Percentiles rank a stretch among this genome's conserved stretches.
Conservation (phyloP, 2,113 vertebrate genomes). For the Dromaius novaehollandiae region DNA sequence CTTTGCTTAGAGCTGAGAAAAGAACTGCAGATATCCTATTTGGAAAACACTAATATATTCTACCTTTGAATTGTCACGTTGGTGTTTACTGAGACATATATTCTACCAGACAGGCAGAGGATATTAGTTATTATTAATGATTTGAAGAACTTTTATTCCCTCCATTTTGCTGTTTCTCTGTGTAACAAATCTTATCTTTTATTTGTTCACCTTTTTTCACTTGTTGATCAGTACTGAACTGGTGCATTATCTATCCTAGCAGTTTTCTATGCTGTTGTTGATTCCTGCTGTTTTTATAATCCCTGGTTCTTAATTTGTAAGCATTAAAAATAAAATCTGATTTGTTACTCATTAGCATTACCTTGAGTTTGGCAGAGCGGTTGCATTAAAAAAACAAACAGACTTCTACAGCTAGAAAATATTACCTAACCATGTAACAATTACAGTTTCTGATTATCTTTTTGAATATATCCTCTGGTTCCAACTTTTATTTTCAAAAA, state of each 20-base stretch:
- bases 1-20: not conserved
- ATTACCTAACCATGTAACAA: not conserved
- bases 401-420: not conserved
- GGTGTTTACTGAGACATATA: not conserved
- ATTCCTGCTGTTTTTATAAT: not conserved
- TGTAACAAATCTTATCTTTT: not conserved
- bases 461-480: not conserved
- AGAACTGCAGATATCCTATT: fast-evolving
- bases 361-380: not conserved
- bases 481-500: not conserved
- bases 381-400: not conserved
- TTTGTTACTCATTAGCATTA: not conserved
- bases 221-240: not conserved
- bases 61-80: not conserved
- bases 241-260: not conserved
- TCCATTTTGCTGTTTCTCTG: not conserved
- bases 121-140: not conserved
- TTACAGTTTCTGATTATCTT: not conserved
- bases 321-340: not conserved
- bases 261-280: not conserved
- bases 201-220: not conserved
- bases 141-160: not conserved
- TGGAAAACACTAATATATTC: not conserved
- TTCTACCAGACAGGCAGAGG: not conserved
- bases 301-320: not conserved